Conservation (phyloP, 2,797 vertebrate species). For the Mormyrus hasselquistii region DNA sequence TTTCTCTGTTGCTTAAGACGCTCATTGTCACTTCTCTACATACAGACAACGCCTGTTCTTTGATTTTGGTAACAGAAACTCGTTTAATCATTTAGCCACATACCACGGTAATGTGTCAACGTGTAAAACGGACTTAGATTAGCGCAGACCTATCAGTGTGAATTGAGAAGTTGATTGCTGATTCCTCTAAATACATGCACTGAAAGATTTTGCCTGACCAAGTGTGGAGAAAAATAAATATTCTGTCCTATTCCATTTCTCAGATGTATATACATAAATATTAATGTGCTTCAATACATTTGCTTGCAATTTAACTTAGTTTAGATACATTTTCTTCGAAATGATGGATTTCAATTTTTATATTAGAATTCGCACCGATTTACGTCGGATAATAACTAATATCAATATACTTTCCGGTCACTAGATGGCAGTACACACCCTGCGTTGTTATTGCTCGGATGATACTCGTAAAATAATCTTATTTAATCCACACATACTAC, state of each 20-base stretch:
- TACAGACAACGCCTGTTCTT: neutral
- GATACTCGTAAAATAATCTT: neutral
- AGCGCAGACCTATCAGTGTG: neutral
- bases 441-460: neutral
- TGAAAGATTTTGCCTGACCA: neutral
- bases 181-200: neutral
- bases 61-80: neutral
- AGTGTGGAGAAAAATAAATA: neutral
- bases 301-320: neutral
- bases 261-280: neutral
- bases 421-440: constrained; percentile 17
- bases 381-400: neutral
- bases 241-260: neutral
- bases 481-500: neutral
- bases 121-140: neutral
- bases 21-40: neutral
- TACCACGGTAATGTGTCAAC: neutral
- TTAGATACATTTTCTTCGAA: neutral
- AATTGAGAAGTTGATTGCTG: neutral
- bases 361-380: neutral
- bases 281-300: neutral
- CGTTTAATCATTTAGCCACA: neutral
- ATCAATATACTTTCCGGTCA: neutral
- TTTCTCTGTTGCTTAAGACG: neutral
- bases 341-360: neutral